Conservation (phyloP, 2,888 invertebrate species). For the Theodoxus fluviatilis region DNA sequence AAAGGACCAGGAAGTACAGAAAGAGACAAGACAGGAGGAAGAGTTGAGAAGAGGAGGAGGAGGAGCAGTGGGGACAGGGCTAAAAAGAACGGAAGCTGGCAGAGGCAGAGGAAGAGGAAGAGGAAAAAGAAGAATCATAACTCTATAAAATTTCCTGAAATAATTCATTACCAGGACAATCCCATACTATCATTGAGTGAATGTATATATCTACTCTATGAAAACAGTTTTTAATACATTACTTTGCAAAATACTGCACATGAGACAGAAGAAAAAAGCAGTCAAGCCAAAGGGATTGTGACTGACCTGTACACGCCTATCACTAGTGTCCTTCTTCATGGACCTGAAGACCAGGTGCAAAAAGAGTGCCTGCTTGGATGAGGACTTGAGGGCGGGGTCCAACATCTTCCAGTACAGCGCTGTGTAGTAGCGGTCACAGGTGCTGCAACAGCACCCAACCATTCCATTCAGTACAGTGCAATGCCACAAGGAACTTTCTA, state of each 20-base stretch:
- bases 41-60: too few species aligned
- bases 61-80: too few species aligned
- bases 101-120: not conserved
- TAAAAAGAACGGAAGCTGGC: not conserved
- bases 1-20: too few species aligned
- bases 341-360: conserved; percentile 88
- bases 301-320: conserved; percentile 71
- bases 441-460: conserved; percentile 55
- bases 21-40: too few species aligned
- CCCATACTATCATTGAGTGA: not conserved
- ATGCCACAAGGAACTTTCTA: too few species aligned
- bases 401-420: conserved; percentile 87
- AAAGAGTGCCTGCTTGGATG: conserved; percentile 74
- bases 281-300: not conserved
- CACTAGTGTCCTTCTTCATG: conserved; percentile 79
- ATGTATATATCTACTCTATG: too few species aligned
- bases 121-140: not conserved
- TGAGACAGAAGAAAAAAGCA: conserved; percentile 15
- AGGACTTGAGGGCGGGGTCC: conserved; percentile 74
- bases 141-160: not conserved
- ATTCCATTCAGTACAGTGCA: too few species aligned
- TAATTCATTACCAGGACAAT: too few species aligned
- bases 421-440: conserved; percentile 73
- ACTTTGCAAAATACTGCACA: too few species aligned
- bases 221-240: too few species aligned